Percentiles rank a stretch among this genome's conserved stretches.
These are phyloP conservation scores for Nyctibius bracteatus DNA, from an alignment of 2,113 vertebrate genomes.

Conservation along the genomic window DNA sequence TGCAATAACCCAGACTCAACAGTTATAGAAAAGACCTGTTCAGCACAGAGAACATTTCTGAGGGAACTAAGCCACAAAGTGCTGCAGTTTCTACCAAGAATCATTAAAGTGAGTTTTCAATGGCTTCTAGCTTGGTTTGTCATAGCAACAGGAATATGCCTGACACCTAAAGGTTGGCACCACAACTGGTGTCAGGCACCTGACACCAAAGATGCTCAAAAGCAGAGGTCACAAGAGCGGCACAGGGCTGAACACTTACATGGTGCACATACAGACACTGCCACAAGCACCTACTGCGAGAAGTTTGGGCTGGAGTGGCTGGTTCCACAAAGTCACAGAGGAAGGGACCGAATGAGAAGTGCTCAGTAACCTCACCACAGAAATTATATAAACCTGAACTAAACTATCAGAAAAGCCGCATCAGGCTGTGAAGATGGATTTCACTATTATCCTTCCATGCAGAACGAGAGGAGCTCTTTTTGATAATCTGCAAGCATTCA, in stretches of 20 bases:
- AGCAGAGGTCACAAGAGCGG: background rate
- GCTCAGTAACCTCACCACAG: background rate
- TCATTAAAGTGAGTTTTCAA: background rate
- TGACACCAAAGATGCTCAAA: background rate
- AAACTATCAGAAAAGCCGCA: background rate
- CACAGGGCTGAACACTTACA: background rate
- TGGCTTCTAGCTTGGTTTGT: background rate
- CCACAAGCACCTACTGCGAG: background rate
- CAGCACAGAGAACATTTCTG: background rate
- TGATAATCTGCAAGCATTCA: background rate
- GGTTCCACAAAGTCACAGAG: background rate
- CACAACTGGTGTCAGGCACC: background rate
- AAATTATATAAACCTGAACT: background rate
- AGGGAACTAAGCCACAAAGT: background rate
- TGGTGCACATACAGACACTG: accelerated
- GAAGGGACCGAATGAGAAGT: background rate
- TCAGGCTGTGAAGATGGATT: background rate
- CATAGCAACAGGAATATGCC: background rate
- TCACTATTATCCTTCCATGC: background rate
- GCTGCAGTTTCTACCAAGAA: background rate
- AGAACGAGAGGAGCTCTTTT: background rate
- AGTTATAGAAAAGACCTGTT: background rate
- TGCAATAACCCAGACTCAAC: background rate
- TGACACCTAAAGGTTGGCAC: background rate
- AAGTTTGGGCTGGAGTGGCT: background rate